Base-by-base conservation (phyloP, 2,888 invertebrate species). In the Euplagia quadripunctaria region DNA sequence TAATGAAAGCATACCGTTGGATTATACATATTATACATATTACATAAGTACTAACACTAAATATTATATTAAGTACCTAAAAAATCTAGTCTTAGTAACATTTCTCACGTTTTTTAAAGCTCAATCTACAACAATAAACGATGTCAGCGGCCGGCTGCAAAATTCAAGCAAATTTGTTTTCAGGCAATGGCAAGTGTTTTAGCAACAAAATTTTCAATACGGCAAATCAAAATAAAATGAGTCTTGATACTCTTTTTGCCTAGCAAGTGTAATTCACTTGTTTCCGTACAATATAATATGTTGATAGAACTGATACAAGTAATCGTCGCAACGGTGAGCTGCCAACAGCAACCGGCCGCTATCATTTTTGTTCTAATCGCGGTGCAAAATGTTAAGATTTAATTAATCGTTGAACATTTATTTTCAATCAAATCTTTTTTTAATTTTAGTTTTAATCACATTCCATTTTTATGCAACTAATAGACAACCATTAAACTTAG, bases 401-500 rank as follows among this genome's bases (percentile, higher is more conserved):
- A 5, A 55, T 43, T 66, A 61, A 67, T 61, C 51, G 46, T 58
- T 61, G 12, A n/a, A 17, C 12, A 42, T 51, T 71, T 5, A 42
- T 52, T 41, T 12, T 6, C 1, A 20, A 31, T 7, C 4, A 55
- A 55, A 55, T 20, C n/a, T 20, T n/a, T n/a, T n/a, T n/a, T n/a
- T 20, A 0, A 64, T 41, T 51, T n/a, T 52, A 20, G 14, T 41
- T 17, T 16, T 46, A 8, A 9, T 46, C 4, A 70, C 43, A 4
- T 49, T 31, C 51, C 9, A 14, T 17, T 14, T 31, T 49, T 51
- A 31, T 51, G 17, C 42, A 49, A 55, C 58, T 61, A 16, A 63
- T 64, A 43, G 11, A 17, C 64, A 69, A 20, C 46, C 79, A 82
- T 79, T 75, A 79, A 79, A 68, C 70, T 80, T 71, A 61, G 46